Conservation (phyloP, 1,140 invertebrate species). For the Thaumatotibia leucotreta region DNA sequence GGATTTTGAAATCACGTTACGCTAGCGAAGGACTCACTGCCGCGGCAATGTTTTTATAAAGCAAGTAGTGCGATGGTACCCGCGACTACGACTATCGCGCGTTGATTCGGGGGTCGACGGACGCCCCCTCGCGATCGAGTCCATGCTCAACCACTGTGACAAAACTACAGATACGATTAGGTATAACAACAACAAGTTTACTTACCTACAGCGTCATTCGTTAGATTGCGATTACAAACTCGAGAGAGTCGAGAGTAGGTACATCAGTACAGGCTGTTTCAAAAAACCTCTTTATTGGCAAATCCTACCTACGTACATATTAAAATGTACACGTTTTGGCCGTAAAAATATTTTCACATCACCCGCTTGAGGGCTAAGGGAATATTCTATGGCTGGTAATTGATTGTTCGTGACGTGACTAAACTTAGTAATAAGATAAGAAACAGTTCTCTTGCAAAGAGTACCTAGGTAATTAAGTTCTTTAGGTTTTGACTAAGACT, state of each 20-base stretch:
- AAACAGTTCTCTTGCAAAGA: no score
- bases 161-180: constrained; percentile 1
- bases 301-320: no score
- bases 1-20: background rate
- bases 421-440: no score
- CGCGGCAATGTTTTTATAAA: background rate
- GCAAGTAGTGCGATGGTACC: background rate
- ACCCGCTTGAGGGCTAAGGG: no score
- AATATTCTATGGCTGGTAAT: no score
- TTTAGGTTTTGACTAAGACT: background rate
- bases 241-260: background rate
- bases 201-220: background rate
- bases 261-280: background rate
- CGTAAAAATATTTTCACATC: no score
- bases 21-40: background rate
- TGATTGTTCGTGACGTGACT: no score
- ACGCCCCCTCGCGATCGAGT: constrained; percentile 32
- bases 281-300: no score
- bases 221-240: background rate
- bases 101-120: constrained; percentile 50
- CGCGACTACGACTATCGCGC: background rate
- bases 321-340: no score
- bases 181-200: background rate
- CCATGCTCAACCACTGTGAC: background rate
- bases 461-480: no score